A percentile compares a stretch with the other conserved stretches of the same genome.
phyloP scores from a whole-genome alignment of 2,113 vertebrate genomes.

The Cyprinodon variegatus region DNA sequence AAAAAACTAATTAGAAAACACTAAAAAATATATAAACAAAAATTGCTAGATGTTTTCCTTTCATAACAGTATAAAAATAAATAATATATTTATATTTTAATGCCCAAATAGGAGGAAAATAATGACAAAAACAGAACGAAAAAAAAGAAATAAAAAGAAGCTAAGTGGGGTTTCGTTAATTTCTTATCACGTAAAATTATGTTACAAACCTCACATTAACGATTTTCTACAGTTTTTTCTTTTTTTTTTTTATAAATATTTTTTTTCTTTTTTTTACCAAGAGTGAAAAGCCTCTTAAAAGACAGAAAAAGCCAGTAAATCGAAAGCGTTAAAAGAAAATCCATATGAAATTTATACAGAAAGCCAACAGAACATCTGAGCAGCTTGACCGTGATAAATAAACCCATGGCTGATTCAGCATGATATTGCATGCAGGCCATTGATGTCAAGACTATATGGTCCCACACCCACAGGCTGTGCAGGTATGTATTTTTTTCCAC shows the following conservation, averaged over 20 bases:
- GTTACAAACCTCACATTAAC: background rate
- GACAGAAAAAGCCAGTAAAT: background rate
- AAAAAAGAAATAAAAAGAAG: background rate
- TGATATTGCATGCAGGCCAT: slow-evolving; percentile 13
- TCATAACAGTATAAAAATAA: too few relatives aligned
- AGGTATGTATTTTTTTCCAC: slow-evolving; percentile 14
- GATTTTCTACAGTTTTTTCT: background rate
- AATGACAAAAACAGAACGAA: background rate
- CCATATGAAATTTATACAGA: background rate
- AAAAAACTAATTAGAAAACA: background rate
- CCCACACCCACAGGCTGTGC: background rate
- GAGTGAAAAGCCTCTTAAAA: background rate
- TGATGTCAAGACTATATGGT: background rate
- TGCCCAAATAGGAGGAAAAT: background rate
- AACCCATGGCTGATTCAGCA: slow-evolving; percentile 20
- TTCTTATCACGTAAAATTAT: background rate
- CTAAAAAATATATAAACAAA: too few relatives aligned
- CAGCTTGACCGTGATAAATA: background rate
- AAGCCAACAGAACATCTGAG: background rate
- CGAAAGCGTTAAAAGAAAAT: background rate
- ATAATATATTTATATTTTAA: too few relatives aligned
- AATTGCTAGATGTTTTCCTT: too few relatives aligned
- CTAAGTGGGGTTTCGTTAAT: background rate
- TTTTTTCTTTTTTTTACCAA: background rate
- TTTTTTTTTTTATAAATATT: background rate